phyloP scores from a whole-genome alignment of 2,888 invertebrate genomes.

The Leptura quadrifasciata region DNA sequence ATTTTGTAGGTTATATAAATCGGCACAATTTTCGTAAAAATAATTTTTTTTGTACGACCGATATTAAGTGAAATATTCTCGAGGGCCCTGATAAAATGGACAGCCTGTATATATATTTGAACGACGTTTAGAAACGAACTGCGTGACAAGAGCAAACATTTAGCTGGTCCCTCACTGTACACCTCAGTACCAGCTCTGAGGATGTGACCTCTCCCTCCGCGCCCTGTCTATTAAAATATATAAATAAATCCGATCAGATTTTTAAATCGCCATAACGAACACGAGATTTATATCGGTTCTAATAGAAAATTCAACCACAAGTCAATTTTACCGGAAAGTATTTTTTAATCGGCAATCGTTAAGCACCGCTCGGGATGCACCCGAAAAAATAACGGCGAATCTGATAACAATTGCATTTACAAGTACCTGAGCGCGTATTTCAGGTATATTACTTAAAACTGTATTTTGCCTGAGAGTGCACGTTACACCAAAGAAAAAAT shows the following conservation, averaged over 20 bases:
- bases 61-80: no score
- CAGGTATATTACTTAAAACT: not conserved
- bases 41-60: no score
- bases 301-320: conserved; percentile 1
- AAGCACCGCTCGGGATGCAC: not conserved
- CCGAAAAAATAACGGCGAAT: not conserved
- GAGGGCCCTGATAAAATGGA: no score
- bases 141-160: not conserved
- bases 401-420: not conserved
- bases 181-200: not conserved
- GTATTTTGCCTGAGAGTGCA: not conserved
- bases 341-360: not conserved
- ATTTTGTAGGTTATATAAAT: no score
- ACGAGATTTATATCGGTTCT: not conserved
- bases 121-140: not conserved
- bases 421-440: not conserved
- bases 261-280: conserved; percentile 7
- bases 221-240: not conserved
- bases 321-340: not conserved
- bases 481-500: conserved; percentile 22
- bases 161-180: not conserved
- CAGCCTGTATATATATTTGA: no score
- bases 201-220: conserved; percentile 13
- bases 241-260: conserved; percentile 17
- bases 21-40: no score